Evolutionary conservation across 2,113 vertebrate species (phyloP).

Genomic region (Ailurus styani): DNA sequence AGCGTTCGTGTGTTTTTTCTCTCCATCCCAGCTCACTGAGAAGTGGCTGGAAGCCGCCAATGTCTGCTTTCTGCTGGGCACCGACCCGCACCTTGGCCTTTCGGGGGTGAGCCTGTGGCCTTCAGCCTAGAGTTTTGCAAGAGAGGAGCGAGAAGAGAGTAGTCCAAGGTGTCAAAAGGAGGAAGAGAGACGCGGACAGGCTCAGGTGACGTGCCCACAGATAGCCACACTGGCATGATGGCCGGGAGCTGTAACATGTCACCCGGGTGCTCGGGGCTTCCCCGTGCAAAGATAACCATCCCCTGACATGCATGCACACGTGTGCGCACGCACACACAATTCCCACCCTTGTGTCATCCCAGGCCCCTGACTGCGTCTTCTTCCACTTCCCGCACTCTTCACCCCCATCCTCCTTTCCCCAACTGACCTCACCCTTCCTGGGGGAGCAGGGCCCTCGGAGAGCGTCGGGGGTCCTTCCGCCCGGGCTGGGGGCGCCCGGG

Average conservation of each 20-base stretch:
- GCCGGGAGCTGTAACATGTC: rapidly evolving
- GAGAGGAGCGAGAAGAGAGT: neutral
- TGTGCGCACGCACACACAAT: no score
- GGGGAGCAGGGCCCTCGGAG: neutral
- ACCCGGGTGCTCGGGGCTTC: no score
- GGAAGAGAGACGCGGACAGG: neutral
- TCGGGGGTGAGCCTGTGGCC: neutral
- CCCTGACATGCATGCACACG: neutral
- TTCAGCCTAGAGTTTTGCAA: neutral
- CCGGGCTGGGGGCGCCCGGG: no score
- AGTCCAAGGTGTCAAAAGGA: no score
- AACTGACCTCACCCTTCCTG: neutral
- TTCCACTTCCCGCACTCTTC: neutral
- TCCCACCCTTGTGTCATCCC: neutral
- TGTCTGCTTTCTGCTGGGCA: neutral
- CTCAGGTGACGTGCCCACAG: rapidly evolving
- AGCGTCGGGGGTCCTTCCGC: neutral
- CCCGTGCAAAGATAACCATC: neutral
- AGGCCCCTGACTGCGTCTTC: neutral
- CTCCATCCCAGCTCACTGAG: neutral
- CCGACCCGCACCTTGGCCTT: neutral
- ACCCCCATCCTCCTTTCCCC: neutral
- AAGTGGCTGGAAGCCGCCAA: neutral
- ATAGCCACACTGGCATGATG: neutral
- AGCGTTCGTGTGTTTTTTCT: neutral